Evolutionary conservation across 2,113 vertebrate genomes (phyloP).

Genomic region (Peucedramus taeniatus): DNA sequence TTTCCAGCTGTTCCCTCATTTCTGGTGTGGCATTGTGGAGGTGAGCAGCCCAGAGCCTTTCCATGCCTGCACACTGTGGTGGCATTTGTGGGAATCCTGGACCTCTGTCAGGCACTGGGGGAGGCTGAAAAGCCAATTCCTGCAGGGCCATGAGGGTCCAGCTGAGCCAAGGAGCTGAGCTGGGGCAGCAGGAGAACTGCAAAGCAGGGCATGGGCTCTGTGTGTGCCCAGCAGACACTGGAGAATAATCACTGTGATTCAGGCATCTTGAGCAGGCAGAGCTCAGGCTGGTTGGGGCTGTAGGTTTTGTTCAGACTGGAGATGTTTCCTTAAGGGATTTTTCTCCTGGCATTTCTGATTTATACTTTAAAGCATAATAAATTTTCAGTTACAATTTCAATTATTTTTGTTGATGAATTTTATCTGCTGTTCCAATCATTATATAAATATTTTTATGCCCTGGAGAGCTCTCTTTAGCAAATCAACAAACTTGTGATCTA

Average conservation of each 20-base stretch:
- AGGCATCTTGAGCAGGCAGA: rapidly evolving
- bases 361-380: background rate
- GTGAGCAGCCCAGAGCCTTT: background rate
- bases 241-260: rapidly evolving
- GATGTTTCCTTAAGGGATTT: background rate
- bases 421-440: background rate
- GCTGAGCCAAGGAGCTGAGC: no score
- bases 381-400: background rate
- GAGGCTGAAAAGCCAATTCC: background rate
- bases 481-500: background rate
- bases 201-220: background rate
- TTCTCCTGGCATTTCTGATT: background rate
- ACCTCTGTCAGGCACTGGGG: background rate
- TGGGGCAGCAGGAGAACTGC: background rate
- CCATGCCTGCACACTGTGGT: rapidly evolving
- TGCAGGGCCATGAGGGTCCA: rapidly evolving
- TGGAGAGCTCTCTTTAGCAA: background rate
- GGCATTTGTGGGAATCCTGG: background rate
- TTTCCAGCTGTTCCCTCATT: background rate
- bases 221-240: background rate
- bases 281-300: background rate
- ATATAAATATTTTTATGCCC: background rate
- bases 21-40: rapidly evolving
- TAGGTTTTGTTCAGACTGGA: background rate
- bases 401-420: background rate